phyloP scores from a whole-genome alignment of 2,797 vertebrate species.

The Chiroxiphia lanceolata region DNA sequence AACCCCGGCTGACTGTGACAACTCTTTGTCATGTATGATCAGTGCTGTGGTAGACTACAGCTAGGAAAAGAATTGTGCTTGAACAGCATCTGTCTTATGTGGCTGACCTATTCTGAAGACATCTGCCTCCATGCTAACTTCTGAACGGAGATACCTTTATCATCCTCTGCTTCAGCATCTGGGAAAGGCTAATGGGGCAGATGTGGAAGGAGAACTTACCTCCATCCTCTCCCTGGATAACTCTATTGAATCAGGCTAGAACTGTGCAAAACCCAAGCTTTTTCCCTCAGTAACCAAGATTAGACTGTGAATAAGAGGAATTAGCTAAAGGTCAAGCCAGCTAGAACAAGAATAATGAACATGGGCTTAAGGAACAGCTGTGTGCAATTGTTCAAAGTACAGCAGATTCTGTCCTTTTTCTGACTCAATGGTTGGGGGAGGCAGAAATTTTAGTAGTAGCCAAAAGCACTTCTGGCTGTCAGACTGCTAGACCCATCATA shows the following conservation, averaged over 20 bases:
- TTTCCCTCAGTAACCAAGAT: constrained; percentile 34
- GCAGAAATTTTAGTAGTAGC: neutral
- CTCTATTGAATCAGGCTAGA: constrained; percentile 14
- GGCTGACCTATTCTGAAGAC: neutral
- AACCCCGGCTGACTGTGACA: neutral
- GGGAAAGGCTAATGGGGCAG: neutral
- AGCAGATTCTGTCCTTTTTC: constrained; percentile 26
- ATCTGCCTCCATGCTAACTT: neutral
- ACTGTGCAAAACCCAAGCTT: neutral
- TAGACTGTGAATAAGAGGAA: constrained; percentile 47
- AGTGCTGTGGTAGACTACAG: neutral
- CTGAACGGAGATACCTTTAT: neutral
- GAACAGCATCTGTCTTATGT: neutral
- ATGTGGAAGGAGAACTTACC: neutral
- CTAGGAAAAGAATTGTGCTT: neutral
- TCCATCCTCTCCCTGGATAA: neutral
- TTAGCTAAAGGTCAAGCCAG: constrained; percentile 58
- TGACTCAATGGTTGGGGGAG: neutral
- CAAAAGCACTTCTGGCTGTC: neutral
- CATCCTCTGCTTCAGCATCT: neutral
- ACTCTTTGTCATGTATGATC: neutral
- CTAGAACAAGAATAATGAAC: constrained; percentile 51
- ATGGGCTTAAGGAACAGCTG: constrained; percentile 35
- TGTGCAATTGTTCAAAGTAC: constrained; percentile 20
- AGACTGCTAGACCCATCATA: neutral